Evolutionary conservation across 2,888 invertebrate species (phyloP).

Genomic region (Caprella mutica): DNA sequence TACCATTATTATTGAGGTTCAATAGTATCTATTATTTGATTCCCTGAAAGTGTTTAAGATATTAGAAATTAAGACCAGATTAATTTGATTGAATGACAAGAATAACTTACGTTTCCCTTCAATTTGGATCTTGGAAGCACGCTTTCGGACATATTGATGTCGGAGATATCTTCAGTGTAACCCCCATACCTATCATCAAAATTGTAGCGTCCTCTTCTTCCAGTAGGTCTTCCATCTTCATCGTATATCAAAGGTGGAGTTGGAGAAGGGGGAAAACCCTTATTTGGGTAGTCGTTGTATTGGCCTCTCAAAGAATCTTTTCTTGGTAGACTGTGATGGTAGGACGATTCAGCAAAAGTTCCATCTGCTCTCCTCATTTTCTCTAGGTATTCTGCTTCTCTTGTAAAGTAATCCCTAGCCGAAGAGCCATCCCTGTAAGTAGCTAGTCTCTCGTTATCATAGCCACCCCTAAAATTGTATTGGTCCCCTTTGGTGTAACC

Average conservation of each 20-base stretch:
- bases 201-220: background rate
- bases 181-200: background rate
- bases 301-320: slow-evolving; percentile 3
- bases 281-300: background rate
- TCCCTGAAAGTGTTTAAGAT: too few species aligned
- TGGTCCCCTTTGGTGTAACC: background rate
- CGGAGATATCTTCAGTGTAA: slow-evolving; percentile 28
- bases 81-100: too few species aligned
- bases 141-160: slow-evolving; percentile 32
- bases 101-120: slow-evolving; percentile 17
- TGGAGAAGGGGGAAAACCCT: background rate
- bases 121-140: slow-evolving; percentile 25
- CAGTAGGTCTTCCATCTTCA: background rate
- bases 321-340: slow-evolving; percentile 7
- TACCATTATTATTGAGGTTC: too few species aligned
- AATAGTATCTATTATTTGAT: too few species aligned
- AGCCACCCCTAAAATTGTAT: background rate
- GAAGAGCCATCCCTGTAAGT: background rate
- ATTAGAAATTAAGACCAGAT: too few species aligned
- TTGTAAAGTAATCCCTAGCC: background rate
- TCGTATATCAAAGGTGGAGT: background rate
- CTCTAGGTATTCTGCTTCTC: background rate
- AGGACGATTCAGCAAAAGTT: background rate
- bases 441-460: background rate
- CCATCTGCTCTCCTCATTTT: slow-evolving; percentile 5